Conservation (phyloP, 2,113 vertebrate genomes). For the Chaenogobius annularis region DNA sequence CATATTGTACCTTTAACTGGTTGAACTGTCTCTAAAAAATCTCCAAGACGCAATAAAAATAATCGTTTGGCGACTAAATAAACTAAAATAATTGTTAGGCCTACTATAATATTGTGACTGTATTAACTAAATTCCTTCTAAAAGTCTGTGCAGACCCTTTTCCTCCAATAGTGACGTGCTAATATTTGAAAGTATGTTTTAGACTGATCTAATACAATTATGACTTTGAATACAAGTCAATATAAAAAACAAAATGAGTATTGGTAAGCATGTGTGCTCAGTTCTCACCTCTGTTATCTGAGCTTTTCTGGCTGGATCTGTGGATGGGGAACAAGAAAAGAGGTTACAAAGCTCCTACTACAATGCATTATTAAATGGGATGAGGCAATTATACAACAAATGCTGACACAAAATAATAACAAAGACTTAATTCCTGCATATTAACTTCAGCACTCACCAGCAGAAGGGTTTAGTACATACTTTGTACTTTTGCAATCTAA, state of each 20-base stretch:
- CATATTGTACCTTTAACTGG: not conserved
- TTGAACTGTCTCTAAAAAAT: not conserved
- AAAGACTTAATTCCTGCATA: not conserved
- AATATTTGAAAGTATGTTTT: not conserved
- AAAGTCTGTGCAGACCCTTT: too few species aligned
- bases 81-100: not conserved
- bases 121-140: not conserved
- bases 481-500: constrained; percentile 12
- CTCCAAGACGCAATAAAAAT: not conserved
- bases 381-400: not conserved
- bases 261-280: constrained; percentile 44
- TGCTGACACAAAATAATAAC: not conserved
- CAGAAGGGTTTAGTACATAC: constrained; percentile 27
- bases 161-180: not conserved
- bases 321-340: constrained; percentile 44
- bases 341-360: constrained; percentile 5
- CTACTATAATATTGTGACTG: not conserved
- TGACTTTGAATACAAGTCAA: not conserved
- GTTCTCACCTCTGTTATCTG: constrained; percentile 74
- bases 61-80: not conserved
- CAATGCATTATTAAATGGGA: constrained; percentile 25
- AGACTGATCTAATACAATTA: too few species aligned
- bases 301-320: constrained; percentile 66
- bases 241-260: not conserved
- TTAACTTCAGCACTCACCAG: constrained; percentile 53